Evolutionary conservation across 2,888 invertebrate genomes (phyloP), one percentile per base, ranked within the genome.

Genomic region (Poecilobothrus nobilitatus): DNA sequence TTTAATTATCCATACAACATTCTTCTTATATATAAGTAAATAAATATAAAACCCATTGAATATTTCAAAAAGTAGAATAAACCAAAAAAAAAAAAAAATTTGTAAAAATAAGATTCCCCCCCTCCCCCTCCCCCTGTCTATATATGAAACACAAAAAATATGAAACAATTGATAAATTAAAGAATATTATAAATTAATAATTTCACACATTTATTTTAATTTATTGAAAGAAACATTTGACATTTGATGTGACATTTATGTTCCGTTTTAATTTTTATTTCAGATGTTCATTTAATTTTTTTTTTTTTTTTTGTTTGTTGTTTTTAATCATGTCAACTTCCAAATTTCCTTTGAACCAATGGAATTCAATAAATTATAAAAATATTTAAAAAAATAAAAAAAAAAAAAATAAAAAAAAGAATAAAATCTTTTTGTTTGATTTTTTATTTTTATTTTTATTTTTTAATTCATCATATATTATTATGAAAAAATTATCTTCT

Each of bases 181-280:
- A n/a, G 15, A 9, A 53, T 18, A 53, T 53, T 53, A 53, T 53
- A 53, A 53, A 53, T 53, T 53, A 53, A 53, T 53, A 53, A 53
- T 53, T 53, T 53, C 53, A 53, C 53, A 53, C 53, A 53, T 53
- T 53, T 6, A 53, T 53, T 53, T 18, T 53, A 53, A 53, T 53
- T 53, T 53, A 53, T 53, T 53, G 53, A 53, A 27, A 27, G n/a
- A 53, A 53, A 53, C 12, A 53, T 53, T 53, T 53, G 53, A 53
- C 53, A 53, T 53, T 53, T 53, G 18, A 53, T 53, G 53, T 53
- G 53, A 53, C 53, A 53, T 53, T 53, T 53, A 53, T 53, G 53
- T 53, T 53, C 53, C 53, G 53, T 53, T 53, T 53, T 53, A 18
- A 18, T 18, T 53, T 53, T 53, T 18, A 53, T n/a, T 12, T 53